These are phyloP conservation scores for Cryptosula pallasiana DNA, from an alignment of 2,888 invertebrate species.

Conservation along the genomic window DNA sequence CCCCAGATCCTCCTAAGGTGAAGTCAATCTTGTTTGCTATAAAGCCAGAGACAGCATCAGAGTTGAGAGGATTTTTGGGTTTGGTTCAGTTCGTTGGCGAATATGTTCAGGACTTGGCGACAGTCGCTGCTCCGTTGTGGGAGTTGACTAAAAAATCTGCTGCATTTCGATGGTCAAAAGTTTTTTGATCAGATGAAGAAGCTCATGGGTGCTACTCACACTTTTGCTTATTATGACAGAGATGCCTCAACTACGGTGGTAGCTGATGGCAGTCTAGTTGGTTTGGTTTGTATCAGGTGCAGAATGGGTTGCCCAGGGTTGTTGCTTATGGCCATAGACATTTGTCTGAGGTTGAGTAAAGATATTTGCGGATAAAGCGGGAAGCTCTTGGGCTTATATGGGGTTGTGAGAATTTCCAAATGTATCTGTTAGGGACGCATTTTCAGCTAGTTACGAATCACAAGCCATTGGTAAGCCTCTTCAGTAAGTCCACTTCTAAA, in stretches of 20 bases:
- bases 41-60: not conserved
- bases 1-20: not conserved
- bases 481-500: constrained; percentile 32
- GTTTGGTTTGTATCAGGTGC: not conserved
- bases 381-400: constrained; percentile 30
- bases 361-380: constrained; percentile 36
- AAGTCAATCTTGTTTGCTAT: not conserved
- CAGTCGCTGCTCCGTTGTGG: constrained; percentile 2
- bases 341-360: constrained; percentile 27
- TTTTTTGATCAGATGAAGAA: too few species aligned
- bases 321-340: not conserved
- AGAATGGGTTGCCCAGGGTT: not conserved
- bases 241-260: too few species aligned
- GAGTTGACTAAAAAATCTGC: too few species aligned
- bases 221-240: too few species aligned
- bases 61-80: not conserved
- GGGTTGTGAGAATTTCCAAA: constrained; percentile 37
- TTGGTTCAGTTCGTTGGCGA: constrained; percentile 2
- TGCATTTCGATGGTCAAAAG: too few species aligned
- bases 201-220: too few species aligned
- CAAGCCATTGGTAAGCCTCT: constrained; percentile 34
- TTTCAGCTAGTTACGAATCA: constrained; percentile 36
- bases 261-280: too few species aligned
- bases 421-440: constrained; percentile 34
- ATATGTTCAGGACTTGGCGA: not conserved